Base-by-base conservation (phyloP, 1,140 invertebrate genomes). In the Vollenhovia emeryi region DNA sequence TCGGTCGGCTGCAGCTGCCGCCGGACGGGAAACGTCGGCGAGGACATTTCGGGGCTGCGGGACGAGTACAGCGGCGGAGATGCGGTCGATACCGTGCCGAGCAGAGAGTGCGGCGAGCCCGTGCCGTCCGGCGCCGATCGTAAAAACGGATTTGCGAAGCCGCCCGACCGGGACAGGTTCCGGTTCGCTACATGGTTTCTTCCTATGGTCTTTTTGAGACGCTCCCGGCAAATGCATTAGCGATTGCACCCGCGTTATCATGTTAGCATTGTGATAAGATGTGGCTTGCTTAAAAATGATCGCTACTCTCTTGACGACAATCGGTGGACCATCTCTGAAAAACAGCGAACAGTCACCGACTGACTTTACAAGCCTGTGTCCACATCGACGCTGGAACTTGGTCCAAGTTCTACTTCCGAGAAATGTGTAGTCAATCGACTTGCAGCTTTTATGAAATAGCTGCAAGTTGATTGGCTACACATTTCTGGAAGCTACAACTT, bases 1-100 rank as follows among this genome's bases (percentile, higher is more conserved):
- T 80, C 84, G 73, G 85, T 85, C 78, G 84, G 74, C 40, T 90
- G 89, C 68, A 87, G 68, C 79, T 90, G 86, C 45, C 85, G 84
- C 30, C 85, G 79, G 33, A 66, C 84, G 55, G 66, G 85, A 64
- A 87, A 85, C 76, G 59, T 21, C 2, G 62, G 43, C 43, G 60
- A 68, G 48, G 36, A 48, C 24, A 68, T 59, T 75, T 50, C 27
- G 40, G 83, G 40, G 66, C 40, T 50, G 27, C 36, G 40, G 57
- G 55, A 89, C n/a, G 76, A 86, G 21, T 86, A 87, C 36, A 88
- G 68, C 30, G 64, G 73, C 6, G 88, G 88, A 36, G 87, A 89
- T 4, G 43, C 84, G 60, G 64, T 89, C 48, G 88, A 89, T 24
- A 60, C 73, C 40, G 86, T 88, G 9, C 86, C 86, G 18, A 85